These are phyloP conservation scores for Pasiphila rectangulata DNA, from an alignment of 2,888 invertebrate species.

Conservation along the genomic window DNA sequence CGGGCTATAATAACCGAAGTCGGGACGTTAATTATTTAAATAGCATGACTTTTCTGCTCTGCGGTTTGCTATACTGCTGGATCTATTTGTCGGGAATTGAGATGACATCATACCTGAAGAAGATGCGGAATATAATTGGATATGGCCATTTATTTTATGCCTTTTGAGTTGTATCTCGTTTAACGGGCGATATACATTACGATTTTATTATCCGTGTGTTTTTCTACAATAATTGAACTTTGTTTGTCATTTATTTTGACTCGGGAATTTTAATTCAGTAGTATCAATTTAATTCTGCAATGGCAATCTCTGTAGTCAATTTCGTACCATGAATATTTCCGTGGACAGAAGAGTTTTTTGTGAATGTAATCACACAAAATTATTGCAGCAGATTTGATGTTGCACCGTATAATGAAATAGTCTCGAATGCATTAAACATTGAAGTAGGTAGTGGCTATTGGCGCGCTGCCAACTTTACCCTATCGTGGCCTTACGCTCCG, in stretches of 20 bases:
- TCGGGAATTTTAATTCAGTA: constrained; percentile 1
- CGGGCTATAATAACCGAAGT: constrained; percentile 38
- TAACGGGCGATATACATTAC: constrained; percentile 6
- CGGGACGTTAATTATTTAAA: constrained; percentile 51
- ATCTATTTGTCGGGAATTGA: constrained; percentile 37
- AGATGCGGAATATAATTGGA: constrained; percentile 25
- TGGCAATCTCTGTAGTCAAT: no score
- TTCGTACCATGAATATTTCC: no score
- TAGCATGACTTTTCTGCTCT: constrained; percentile 44
- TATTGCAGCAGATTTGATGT: constrained; percentile 27
- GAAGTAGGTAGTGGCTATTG: constrained; percentile 47
- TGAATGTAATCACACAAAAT: constrained; percentile 14
- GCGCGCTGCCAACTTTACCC: constrained; percentile 46
- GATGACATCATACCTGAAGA: constrained; percentile 42
- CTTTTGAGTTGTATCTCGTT: constrained; percentile 22
- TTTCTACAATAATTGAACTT: no score
- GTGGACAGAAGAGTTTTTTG: constrained; percentile 1
- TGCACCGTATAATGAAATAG: constrained; percentile 45
- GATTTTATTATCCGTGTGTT: constrained; percentile 11
- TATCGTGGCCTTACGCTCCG: constrained; percentile 37
- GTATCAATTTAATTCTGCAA: no score
- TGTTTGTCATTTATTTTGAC: no score
- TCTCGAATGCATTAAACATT: constrained; percentile 51
- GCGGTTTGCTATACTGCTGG: constrained; percentile 44
- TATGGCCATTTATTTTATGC: constrained; percentile 23